Evolutionary conservation across 35 echinoderm and acorn worm species (phyloP).

Genomic region (Apostichopus californicus): DNA sequence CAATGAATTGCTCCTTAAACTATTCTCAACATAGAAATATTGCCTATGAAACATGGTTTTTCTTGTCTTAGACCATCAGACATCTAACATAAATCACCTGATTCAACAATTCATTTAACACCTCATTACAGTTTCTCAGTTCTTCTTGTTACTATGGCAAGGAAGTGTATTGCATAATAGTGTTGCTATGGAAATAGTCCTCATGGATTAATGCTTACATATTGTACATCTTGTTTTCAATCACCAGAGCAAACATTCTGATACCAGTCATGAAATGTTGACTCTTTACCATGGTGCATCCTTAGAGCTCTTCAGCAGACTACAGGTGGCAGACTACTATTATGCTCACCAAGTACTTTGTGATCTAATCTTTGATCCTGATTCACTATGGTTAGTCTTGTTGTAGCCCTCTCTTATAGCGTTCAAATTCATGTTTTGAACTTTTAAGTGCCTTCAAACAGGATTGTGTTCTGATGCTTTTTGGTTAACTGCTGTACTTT

Average conservation of each 20-base stretch:
- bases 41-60: too few relatives aligned
- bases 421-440: constrained; percentile 15
- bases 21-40: too few relatives aligned
- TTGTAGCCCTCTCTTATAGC: constrained; percentile 21
- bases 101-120: too few relatives aligned
- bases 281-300: constrained; percentile 84
- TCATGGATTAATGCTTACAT: background rate
- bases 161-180: background rate
- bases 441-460: constrained; percentile 27
- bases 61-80: too few relatives aligned
- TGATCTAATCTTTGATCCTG: constrained; percentile 77
- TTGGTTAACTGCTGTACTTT: too few relatives aligned
- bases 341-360: constrained; percentile 89
- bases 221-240: background rate
- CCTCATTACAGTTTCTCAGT: too few relatives aligned
- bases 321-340: constrained; percentile 86
- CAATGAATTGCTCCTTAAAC: too few relatives aligned
- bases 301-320: constrained; percentile 65
- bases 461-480: constrained; percentile 12
- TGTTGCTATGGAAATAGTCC: background rate
- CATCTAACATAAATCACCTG: too few relatives aligned
- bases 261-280: constrained; percentile 67
- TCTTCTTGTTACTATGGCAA: too few relatives aligned
- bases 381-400: constrained; percentile 82
- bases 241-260: constrained; percentile 74